A percentile compares a stretch with the other conserved stretches of the same genome.
Conservation (phyloP, 2,797 vertebrate genomes). For the Bryconaethiops microstoma region DNA sequence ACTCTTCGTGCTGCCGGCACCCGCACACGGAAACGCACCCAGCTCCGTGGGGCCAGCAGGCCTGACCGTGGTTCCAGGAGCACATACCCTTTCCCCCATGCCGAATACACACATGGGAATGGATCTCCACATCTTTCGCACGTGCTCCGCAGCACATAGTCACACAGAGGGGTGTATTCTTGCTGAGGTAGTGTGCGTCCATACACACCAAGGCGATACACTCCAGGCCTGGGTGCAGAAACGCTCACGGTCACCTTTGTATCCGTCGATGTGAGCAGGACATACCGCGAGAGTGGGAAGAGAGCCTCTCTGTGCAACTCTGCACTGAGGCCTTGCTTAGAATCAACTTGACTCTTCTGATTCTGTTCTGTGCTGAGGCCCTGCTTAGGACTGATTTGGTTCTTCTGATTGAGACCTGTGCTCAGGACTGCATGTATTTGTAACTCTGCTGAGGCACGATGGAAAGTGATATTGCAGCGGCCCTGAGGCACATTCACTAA, state of each 20-base stretch:
- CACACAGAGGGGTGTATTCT: constrained; percentile 78
- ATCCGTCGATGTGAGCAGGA: constrained; percentile 79
- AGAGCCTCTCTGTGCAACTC: constrained; percentile 29
- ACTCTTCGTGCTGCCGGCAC: constrained; percentile 73
- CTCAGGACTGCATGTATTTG: constrained; percentile 71
- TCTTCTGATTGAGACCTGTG: constrained; percentile 52
- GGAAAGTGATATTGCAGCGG: constrained; percentile 83
- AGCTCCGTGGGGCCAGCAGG: constrained; percentile 70
- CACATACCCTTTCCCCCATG: constrained; percentile 79
- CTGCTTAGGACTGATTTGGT: constrained; percentile 10
- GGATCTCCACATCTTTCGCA: constrained; percentile 66
- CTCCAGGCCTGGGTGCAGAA: constrained; percentile 68
- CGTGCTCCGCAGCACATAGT: constrained; percentile 77
- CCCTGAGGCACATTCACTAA: constrained; percentile 77
- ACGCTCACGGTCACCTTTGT: constrained; percentile 79
- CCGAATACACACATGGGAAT: constrained; percentile 77
- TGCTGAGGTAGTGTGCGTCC: constrained; percentile 61
- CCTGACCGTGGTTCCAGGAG: constrained; percentile 81
- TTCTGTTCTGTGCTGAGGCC: constrained; percentile 62
- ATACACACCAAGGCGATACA: constrained; percentile 78
- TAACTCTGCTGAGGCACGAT: constrained; percentile 51
- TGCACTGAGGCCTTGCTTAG: constrained; percentile 23
- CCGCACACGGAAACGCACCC: constrained; percentile 79
- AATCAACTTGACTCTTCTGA: not conserved
- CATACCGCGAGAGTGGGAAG: constrained; percentile 71